These are phyloP conservation scores for Centrocercus urophasianus DNA, from an alignment of 2,113 vertebrate genomes.

Conservation along the genomic window DNA sequence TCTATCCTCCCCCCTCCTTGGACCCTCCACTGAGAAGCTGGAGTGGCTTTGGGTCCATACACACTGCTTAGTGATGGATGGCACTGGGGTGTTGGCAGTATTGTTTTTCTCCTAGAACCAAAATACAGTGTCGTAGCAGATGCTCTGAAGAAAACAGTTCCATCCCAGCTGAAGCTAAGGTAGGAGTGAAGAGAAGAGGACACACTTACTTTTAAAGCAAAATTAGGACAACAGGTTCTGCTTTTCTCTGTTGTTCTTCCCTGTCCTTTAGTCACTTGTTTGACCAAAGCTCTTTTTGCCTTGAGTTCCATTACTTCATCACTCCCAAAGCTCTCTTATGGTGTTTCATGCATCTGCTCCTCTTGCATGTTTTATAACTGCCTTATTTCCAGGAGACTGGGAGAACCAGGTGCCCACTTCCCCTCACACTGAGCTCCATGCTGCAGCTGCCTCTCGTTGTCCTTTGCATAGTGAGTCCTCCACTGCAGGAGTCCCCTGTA, in stretches of 20 bases:
- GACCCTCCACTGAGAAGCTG: too few species aligned
- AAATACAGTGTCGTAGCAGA: too few species aligned
- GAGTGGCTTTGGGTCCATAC: too few species aligned
- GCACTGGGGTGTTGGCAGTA: too few species aligned
- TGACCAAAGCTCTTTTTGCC: rapidly evolving
- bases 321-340: background rate
- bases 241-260: background rate
- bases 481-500: background rate
- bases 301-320: background rate
- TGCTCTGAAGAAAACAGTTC: too few species aligned
- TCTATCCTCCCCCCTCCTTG: too few species aligned
- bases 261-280: background rate
- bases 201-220: background rate
- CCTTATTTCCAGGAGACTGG: background rate
- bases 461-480: background rate
- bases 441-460: background rate
- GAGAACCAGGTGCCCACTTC: background rate
- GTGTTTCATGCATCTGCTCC: background rate
- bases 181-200: background rate
- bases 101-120: too few species aligned
- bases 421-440: background rate
- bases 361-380: background rate
- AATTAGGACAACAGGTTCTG: rapidly evolving
- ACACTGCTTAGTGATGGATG: too few species aligned
- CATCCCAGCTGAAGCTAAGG: too few species aligned